Conservation (phyloP, 2,113 vertebrate genomes). For the Phyllopteryx taeniolatus region DNA sequence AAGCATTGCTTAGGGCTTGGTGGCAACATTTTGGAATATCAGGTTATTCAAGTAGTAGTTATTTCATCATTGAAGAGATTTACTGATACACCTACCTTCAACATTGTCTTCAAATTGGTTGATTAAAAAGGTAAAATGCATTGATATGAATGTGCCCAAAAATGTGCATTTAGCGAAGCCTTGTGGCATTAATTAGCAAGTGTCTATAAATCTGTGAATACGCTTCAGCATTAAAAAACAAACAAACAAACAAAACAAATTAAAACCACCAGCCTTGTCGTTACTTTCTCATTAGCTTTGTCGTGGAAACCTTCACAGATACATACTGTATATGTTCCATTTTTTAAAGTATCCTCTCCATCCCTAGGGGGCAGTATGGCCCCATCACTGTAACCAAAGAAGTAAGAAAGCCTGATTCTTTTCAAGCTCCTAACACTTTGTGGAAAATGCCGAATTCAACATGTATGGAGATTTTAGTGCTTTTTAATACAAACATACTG, state of each 20-base stretch:
- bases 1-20: background rate
- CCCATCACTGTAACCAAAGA: constrained; percentile 14
- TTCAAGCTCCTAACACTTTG: constrained; percentile 14
- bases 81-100: background rate
- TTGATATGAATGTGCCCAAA: background rate
- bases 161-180: background rate
- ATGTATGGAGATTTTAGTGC: background rate
- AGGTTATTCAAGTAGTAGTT: no score
- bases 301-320: background rate
- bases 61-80: no score
- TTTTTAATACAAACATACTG: background rate
- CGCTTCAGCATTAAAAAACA: no score
- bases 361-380: constrained; percentile 66
- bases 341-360: background rate
- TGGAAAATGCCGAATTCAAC: constrained; percentile 36
- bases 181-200: background rate
- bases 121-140: background rate
- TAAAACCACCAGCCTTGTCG: no score
- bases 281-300: no score
- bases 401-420: constrained; percentile 9
- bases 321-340: background rate
- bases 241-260: no score
- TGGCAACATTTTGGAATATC: no score
- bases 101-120: background rate
- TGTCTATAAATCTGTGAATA: background rate